phyloP scores from a whole-genome alignment of 1,140 invertebrate genomes.

The Luehdorfia chinensis region DNA sequence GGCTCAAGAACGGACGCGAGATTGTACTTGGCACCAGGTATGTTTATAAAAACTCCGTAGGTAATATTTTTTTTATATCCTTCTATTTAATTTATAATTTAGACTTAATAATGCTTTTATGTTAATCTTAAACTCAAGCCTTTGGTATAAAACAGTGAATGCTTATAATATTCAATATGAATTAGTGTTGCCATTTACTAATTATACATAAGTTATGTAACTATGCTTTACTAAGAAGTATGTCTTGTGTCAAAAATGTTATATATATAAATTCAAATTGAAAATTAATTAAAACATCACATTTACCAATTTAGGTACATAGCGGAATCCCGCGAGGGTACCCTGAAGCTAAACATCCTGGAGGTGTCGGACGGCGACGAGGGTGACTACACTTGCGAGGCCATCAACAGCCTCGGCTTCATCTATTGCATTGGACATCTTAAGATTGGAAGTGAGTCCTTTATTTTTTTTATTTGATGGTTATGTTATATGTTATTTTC shows the following conservation, averaged over 20 bases:
- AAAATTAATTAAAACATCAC: too few species aligned
- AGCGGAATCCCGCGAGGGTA: constrained; percentile 86
- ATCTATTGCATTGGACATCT: constrained; percentile 91
- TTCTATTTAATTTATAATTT: too few species aligned
- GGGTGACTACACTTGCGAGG: constrained; percentile 97
- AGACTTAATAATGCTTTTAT: too few species aligned
- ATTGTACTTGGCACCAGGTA: constrained; percentile 79
- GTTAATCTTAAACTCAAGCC: too few species aligned
- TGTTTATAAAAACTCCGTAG: not conserved
- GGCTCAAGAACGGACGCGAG: constrained; percentile 96
- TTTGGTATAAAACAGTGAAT: too few species aligned
- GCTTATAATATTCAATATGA: too few species aligned
- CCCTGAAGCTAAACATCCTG: constrained; percentile 91
- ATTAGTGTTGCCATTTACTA: too few species aligned
- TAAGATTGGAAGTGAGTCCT: constrained; percentile 89
- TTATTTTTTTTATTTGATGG: not conserved
- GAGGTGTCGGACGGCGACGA: constrained; percentile 95
- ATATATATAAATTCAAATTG: too few species aligned
- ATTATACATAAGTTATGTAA: too few species aligned
- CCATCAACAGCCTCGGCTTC: constrained; percentile 93
- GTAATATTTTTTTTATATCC: too few species aligned
- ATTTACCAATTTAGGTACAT: constrained; percentile 75
- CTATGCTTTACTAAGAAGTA: too few species aligned
- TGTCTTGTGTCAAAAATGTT: too few species aligned
- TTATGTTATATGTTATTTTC: constrained; percentile 7